phyloP scores from a whole-genome alignment of 2,888 invertebrate species.

The Eutolmus rufibarbis region DNA sequence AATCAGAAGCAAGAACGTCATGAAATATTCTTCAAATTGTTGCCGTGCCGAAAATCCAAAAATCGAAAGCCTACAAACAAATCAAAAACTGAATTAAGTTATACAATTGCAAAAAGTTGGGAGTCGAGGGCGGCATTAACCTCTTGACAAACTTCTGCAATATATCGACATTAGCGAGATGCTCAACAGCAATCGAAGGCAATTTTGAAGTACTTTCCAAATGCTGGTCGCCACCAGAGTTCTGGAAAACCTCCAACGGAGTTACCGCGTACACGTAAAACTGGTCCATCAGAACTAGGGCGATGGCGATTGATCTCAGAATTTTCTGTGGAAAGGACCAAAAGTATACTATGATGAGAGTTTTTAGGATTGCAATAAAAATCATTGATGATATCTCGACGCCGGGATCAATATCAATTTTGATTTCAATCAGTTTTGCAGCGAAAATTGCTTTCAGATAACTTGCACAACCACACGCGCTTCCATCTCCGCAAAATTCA shows the following conservation, averaged over 20 bases:
- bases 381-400: constrained; percentile 11
- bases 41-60: constrained; percentile 90
- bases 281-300: constrained; percentile 59
- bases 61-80: constrained; percentile 71
- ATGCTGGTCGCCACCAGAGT: constrained; percentile 45
- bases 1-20: constrained; percentile 74
- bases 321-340: constrained; percentile 51
- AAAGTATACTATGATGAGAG: not conserved
- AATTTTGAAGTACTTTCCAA: constrained; percentile 55
- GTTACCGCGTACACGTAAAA: constrained; percentile 62
- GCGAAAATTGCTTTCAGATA: constrained; percentile 59
- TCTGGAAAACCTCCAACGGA: constrained; percentile 58
- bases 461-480: constrained; percentile 25
- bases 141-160: constrained; percentile 84
- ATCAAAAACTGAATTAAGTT: not conserved
- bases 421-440: constrained; percentile 61
- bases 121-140: constrained; percentile 55
- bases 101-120: not conserved
- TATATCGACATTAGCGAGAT: constrained; percentile 66
- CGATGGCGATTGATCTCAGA: constrained; percentile 58
- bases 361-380: not conserved
- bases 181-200: constrained; percentile 62
- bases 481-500: constrained; percentile 30
- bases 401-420: constrained; percentile 54
- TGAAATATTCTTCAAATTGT: constrained; percentile 98